phyloP scores from a whole-genome alignment of 2,888 invertebrate genomes.

The Mantis religiosa region DNA sequence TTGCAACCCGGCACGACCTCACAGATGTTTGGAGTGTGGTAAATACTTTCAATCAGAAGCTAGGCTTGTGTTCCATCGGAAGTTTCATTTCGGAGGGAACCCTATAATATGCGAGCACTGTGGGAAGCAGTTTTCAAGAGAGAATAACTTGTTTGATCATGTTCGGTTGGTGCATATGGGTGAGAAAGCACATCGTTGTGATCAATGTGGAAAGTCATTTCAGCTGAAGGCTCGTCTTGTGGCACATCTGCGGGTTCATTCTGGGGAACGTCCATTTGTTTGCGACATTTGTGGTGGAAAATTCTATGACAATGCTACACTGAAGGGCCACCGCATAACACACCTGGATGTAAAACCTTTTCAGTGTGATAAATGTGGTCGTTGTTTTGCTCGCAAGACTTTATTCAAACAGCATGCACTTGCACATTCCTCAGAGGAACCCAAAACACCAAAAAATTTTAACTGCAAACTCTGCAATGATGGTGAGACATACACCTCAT shows the following conservation, averaged over 20 bases:
- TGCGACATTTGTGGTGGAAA: constrained; percentile 32
- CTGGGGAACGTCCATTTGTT: constrained; percentile 32
- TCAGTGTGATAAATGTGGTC: constrained; percentile 28
- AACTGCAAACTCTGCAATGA: constrained; percentile 24
- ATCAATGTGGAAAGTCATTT: constrained; percentile 27
- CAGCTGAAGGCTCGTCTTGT: constrained; percentile 27
- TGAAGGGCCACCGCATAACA: constrained; percentile 25
- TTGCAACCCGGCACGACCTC: background rate
- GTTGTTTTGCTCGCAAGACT: constrained; percentile 29
- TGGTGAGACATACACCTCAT: background rate
- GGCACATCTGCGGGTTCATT: constrained; percentile 31
- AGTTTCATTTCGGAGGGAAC: constrained; percentile 25
- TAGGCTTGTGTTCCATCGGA: constrained; percentile 30
- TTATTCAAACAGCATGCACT: constrained; percentile 26
- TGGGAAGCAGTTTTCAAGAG: constrained; percentile 29
- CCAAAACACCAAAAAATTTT: constrained; percentile 5
- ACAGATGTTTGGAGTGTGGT: constrained; percentile 29
- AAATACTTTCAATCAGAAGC: constrained; percentile 30
- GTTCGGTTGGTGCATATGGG: constrained; percentile 28
- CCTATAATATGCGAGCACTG: constrained; percentile 30
- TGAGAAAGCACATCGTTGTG: constrained; percentile 26
- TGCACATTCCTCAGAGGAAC: constrained; percentile 20
- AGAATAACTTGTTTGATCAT: constrained; percentile 27
- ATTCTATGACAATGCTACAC: constrained; percentile 31
- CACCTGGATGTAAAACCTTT: constrained; percentile 28